A percentile compares a stretch with the other conserved stretches of the same genome.
Evolutionary conservation across 2,113 vertebrate genomes (phyloP).

Genomic region (Podocnemis expansa): DNA sequence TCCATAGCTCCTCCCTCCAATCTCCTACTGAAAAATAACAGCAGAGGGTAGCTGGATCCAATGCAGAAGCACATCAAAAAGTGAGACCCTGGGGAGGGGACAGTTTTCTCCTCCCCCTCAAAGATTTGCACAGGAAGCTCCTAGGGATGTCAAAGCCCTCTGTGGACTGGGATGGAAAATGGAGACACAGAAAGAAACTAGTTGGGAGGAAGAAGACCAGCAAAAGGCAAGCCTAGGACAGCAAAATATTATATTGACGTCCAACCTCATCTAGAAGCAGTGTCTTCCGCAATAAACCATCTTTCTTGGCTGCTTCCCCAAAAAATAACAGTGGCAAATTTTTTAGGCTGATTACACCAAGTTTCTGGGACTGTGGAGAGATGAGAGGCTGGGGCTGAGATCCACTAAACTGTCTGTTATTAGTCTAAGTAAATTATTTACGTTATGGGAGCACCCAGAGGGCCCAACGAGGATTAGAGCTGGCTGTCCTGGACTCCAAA

Average conservation of each 20-base stretch:
- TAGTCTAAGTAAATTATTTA: rapidly evolving
- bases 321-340: neutral
- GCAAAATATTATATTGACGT: neutral
- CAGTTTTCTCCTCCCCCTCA: rapidly evolving
- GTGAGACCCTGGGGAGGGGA: neutral
- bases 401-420: neutral
- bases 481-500: neutral
- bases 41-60: neutral
- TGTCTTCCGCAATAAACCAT: neutral
- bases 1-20: neutral
- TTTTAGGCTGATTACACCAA: neutral
- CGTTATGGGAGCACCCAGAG: rapidly evolving
- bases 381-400: neutral
- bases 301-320: neutral
- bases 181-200: neutral
- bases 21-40: neutral
- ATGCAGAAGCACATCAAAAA: rapidly evolving
- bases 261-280: neutral
- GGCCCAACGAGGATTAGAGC: neutral
- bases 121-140: neutral
- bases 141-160: neutral
- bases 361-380: neutral
- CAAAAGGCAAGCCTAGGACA: neutral
- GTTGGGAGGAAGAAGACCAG: neutral
- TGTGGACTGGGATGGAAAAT: neutral